Percentiles rank a stretch among this genome's conserved stretches.
phyloP scores from a whole-genome alignment of 1,140 invertebrate genomes.

The Bombus superbus region DNA sequence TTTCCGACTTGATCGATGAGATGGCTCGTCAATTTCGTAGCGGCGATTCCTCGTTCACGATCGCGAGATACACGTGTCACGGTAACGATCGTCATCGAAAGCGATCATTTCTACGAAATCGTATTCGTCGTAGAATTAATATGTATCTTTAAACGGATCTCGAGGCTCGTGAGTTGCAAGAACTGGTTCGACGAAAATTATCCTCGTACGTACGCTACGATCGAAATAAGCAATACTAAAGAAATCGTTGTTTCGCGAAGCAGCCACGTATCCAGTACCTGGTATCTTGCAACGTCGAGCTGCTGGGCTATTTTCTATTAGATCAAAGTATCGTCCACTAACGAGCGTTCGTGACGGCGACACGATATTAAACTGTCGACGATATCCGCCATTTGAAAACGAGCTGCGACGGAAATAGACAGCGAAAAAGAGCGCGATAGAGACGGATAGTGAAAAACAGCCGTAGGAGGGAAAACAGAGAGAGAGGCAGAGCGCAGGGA shows the following conservation, averaged over 20 bases:
- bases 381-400: constrained; percentile 79
- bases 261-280: neutral
- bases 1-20: constrained; percentile 14
- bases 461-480: constrained; percentile 15
- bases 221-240: neutral
- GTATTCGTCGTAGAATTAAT: constrained; percentile 28
- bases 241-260: neutral
- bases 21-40: constrained; percentile 50
- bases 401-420: constrained; percentile 67
- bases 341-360: constrained; percentile 76
- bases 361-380: constrained; percentile 80
- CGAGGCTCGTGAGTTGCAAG: neutral
- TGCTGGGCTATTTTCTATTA: constrained; percentile 50
- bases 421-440: constrained; percentile 61
- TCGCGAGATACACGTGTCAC: constrained; percentile 80
- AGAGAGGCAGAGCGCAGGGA: constrained; percentile 21
- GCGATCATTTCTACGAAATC: constrained; percentile 73
- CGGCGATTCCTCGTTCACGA: constrained; percentile 71
- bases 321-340: constrained; percentile 71
- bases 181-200: no score
- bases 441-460: constrained; percentile 41
- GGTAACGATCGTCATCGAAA: constrained; percentile 81
- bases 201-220: neutral
- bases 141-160: no score
- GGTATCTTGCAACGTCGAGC: neutral